Evolutionary conservation across 2,888 invertebrate species (phyloP).

Genomic region (Heteromyza rotundicornis): DNA sequence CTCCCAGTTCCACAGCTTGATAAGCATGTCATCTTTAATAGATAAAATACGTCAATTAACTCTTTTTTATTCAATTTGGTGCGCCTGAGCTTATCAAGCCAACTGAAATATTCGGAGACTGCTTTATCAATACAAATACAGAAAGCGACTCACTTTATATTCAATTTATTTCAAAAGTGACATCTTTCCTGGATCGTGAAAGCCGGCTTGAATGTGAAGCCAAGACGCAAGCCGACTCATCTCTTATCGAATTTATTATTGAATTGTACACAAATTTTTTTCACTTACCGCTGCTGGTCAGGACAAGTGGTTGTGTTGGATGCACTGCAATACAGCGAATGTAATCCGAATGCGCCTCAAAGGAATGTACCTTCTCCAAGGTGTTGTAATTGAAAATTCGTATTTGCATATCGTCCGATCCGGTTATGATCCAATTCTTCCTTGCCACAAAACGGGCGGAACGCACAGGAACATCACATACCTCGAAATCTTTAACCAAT

Average conservation of each 20-base stretch:
- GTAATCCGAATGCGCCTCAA: slow-evolving; percentile 99
- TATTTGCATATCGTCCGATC: slow-evolving; percentile 95
- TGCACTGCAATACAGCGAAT: slow-evolving; percentile 95
- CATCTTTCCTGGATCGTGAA: too few species aligned
- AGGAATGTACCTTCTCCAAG: slow-evolving; percentile 91
- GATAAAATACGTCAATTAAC: too few species aligned
- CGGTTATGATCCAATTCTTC: slow-evolving; percentile 98
- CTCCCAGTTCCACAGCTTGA: slow-evolving; percentile 99
- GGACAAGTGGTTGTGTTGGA: slow-evolving; percentile 94
- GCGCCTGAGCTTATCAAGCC: too few species aligned
- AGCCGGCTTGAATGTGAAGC: too few species aligned
- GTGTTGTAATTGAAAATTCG: slow-evolving; percentile 99
- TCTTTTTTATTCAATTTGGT: too few species aligned
- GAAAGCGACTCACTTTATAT: too few species aligned
- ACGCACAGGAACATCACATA: slow-evolving; percentile 95
- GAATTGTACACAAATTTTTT: too few species aligned
- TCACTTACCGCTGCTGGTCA: slow-evolving; percentile 90
- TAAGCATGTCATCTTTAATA: slow-evolving; percentile 99
- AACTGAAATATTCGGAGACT: too few species aligned
- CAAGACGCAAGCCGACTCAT: too few species aligned
- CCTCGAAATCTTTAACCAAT: slow-evolving; percentile 87
- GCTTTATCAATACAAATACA: too few species aligned
- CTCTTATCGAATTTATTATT: too few species aligned
- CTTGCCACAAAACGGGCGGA: slow-evolving; percentile 95
- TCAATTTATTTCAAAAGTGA: too few species aligned